Evolutionary conservation across 1,140 invertebrate genomes (phyloP).

Genomic region (Trichonephila clavata): DNA sequence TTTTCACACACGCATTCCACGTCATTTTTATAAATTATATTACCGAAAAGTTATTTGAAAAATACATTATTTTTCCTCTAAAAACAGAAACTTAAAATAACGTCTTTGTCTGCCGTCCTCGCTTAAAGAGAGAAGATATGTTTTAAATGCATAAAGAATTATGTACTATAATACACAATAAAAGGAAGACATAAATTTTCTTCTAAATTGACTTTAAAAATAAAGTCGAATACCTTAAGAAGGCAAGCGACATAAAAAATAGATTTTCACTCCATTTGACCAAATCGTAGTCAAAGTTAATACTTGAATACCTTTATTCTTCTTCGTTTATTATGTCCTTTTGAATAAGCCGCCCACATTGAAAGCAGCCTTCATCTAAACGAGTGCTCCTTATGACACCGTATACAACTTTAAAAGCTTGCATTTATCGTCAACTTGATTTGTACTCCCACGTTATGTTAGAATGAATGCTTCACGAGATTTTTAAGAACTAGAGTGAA

Average conservation of each 20-base stretch:
- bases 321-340: background rate
- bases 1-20: too few relatives aligned
- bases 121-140: too few relatives aligned
- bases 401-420: slow-evolving; percentile 10
- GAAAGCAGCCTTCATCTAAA: slow-evolving; percentile 22
- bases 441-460: slow-evolving; percentile 6
- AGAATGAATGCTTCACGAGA: background rate
- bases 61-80: too few relatives aligned
- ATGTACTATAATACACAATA: too few relatives aligned
- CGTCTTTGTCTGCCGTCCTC: too few relatives aligned
- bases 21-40: too few relatives aligned
- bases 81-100: too few relatives aligned
- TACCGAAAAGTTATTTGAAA: too few relatives aligned
- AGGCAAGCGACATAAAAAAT: background rate
- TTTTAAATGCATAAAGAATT: too few relatives aligned
- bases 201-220: too few relatives aligned
- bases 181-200: too few relatives aligned
- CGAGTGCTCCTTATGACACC: background rate
- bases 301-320: slow-evolving; percentile 20
- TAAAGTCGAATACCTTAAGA: too few relatives aligned
- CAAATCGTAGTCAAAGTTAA: background rate
- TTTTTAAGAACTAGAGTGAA: background rate
- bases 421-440: slow-evolving; percentile 13
- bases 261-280: background rate
- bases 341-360: background rate